Conservation (phyloP, 2,113 vertebrate species). For the Beaufortia kweichowensis region DNA sequence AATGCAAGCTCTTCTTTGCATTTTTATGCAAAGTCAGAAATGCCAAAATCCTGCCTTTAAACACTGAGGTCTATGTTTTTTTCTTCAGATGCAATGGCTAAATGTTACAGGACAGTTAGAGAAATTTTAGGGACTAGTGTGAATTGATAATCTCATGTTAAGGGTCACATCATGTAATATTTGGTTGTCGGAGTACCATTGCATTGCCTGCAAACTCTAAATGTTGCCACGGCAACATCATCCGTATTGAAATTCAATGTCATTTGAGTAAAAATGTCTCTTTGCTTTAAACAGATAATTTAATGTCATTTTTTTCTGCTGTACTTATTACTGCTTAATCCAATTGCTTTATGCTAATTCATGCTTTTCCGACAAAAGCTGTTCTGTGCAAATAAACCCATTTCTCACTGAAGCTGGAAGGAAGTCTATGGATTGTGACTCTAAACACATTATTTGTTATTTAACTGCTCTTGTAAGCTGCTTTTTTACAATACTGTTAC, state of each 20-base stretch:
- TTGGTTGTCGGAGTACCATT: neutral
- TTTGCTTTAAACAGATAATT: neutral
- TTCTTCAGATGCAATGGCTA: neutral
- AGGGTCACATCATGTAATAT: neutral
- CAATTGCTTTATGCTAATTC: neutral
- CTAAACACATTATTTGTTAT: neutral
- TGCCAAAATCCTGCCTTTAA: too few species aligned
- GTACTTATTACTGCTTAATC: neutral
- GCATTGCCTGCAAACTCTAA: conserved; percentile 1
- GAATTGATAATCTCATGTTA: neutral
- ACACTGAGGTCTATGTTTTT: too few species aligned
- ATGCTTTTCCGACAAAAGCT: neutral
- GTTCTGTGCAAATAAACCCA: neutral
- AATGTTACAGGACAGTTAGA: neutral
- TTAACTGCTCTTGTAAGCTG: neutral
- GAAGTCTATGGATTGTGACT: neutral
- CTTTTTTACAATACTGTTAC: neutral
- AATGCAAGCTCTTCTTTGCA: too few species aligned
- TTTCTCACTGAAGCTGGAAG: neutral
- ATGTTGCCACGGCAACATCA: conserved; percentile 36
- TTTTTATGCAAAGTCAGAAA: too few species aligned
- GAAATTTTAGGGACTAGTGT: neutral
- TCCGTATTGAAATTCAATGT: neutral
- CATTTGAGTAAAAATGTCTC: neutral
- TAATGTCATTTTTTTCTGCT: conserved; percentile 1